phyloP scores from a whole-genome alignment of 2,888 invertebrate genomes.

The Agrotis exclamationis region DNA sequence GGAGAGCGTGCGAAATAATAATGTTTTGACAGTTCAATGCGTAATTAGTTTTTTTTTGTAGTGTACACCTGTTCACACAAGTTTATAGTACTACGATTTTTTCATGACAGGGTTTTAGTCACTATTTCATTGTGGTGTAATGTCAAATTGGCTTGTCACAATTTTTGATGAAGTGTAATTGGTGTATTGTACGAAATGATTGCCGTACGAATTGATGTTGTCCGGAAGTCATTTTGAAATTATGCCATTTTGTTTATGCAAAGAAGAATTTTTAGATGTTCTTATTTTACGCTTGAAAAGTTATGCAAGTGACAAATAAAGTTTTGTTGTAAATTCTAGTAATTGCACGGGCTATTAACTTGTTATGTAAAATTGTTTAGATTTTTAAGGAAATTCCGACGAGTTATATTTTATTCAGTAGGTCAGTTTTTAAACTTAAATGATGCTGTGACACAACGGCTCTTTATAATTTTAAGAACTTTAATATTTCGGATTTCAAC shows the following conservation, averaged over 20 bases:
- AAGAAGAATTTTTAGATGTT: slow-evolving; percentile 40
- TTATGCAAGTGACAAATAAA: slow-evolving; percentile 53
- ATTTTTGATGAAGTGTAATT: slow-evolving; percentile 19
- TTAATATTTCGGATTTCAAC: no score
- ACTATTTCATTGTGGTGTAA: neutral
- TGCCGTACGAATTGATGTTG: slow-evolving; percentile 44
- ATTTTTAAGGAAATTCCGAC: slow-evolving; percentile 25
- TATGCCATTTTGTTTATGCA: slow-evolving; percentile 50
- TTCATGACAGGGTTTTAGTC: slow-evolving; percentile 11
- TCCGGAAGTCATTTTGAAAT: slow-evolving; percentile 63
- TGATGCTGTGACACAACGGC: slow-evolving; percentile 6
- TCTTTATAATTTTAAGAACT: neutral
- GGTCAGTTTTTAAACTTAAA: slow-evolving; percentile 22
- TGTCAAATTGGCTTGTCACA: slow-evolving; percentile 6
- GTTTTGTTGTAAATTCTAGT: slow-evolving; percentile 6
- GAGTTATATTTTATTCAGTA: slow-evolving; percentile 19
- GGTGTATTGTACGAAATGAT: slow-evolving; percentile 56
- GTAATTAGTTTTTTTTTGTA: slow-evolving; percentile 73
- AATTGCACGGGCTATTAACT: slow-evolving; percentile 7
- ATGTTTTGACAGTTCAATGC: slow-evolving; percentile 77
- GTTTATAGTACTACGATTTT: slow-evolving; percentile 20
- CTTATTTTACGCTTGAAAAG: slow-evolving; percentile 38
- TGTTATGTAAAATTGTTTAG: slow-evolving; percentile 35
- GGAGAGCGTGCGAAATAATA: slow-evolving; percentile 81
- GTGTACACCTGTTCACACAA: slow-evolving; percentile 61